Percentiles rank a stretch among this genome's conserved stretches.
These are phyloP conservation scores for Stenurella melanura DNA, from an alignment of 2,888 invertebrate genomes.

Conservation along the genomic window DNA sequence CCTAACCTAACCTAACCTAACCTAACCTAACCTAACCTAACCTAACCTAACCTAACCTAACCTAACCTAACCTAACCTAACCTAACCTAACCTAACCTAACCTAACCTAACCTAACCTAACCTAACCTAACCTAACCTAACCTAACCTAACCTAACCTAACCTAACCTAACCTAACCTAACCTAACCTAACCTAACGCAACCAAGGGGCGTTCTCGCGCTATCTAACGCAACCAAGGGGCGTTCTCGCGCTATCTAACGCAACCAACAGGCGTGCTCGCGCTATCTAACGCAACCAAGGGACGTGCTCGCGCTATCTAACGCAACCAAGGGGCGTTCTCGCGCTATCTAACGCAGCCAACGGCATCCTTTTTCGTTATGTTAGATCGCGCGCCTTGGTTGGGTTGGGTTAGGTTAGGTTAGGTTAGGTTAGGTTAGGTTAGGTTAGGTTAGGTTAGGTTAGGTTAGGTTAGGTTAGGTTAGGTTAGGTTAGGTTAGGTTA, in stretches of 20 bases:
- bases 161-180: constrained; percentile 1
- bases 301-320: too few species aligned
- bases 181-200: not conserved
- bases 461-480: not conserved
- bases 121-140: constrained; percentile 1
- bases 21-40: not conserved
- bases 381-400: not conserved
- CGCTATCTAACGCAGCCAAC: too few species aligned
- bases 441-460: not conserved
- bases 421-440: not conserved
- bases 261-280: too few species aligned
- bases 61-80: constrained; percentile 1
- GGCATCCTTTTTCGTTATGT: too few species aligned
- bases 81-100: constrained; percentile 1
- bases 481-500: too few species aligned
- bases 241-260: too few species aligned
- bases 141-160: constrained; percentile 1
- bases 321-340: too few species aligned
- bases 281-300: too few species aligned
- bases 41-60: constrained; percentile 1
- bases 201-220: not conserved
- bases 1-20: not conserved
- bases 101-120: constrained; percentile 1
- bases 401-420: not conserved
- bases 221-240: too few species aligned